Conservation (phyloP, 2,113 vertebrate genomes). For the Regulus satrapa region DNA sequence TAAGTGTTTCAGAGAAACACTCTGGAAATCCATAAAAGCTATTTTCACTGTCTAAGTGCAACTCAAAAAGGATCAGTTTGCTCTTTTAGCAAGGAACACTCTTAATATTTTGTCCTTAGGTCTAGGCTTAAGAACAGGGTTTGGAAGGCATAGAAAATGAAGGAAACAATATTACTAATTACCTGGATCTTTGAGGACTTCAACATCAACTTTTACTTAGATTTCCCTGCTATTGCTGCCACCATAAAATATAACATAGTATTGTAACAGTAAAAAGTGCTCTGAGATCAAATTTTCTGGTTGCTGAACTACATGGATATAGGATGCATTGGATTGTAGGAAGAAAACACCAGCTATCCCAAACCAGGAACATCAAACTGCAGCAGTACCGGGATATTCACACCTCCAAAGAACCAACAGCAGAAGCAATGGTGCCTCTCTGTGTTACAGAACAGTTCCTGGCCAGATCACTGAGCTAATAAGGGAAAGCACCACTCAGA, state of each 20-base stretch:
- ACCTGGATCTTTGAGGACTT: not conserved
- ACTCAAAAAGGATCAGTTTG: not conserved
- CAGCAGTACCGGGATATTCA: not conserved
- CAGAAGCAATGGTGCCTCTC: not conserved
- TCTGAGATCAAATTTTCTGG: not conserved
- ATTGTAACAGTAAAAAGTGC: not conserved
- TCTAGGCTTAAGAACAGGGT: not conserved
- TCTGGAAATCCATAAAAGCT: not conserved
- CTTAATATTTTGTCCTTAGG: not conserved
- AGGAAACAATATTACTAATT: not conserved
- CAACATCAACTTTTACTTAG: not conserved
- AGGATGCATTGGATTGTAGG: not conserved
- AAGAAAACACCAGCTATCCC: not conserved
- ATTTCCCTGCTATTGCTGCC: not conserved
- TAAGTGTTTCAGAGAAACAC: not conserved
- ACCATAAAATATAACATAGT: not conserved
- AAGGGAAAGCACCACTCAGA: not conserved
- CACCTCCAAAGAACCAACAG: not conserved
- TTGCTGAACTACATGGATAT: not conserved
- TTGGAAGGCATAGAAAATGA: not conserved
- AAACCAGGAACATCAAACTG: not conserved
- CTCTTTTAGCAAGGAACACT: not conserved
- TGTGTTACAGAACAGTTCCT: not conserved
- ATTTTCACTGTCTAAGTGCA: not conserved
- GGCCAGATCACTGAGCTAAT: not conserved